Base-by-base conservation (phyloP, 1,140 invertebrate species). In the Drosophila novamexicana region DNA sequence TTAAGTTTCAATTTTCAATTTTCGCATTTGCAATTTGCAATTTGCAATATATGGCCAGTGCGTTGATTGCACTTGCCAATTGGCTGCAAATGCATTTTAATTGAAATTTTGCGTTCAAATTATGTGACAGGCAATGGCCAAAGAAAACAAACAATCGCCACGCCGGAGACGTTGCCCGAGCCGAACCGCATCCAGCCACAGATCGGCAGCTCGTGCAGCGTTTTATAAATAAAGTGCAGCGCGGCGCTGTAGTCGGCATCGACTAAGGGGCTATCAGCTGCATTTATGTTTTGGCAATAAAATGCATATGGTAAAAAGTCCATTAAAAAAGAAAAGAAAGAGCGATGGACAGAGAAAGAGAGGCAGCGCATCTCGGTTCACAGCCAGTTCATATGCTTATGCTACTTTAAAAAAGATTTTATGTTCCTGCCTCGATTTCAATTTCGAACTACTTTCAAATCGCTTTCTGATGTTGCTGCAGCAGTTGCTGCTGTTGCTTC, bases 251-350 rank as follows among this genome's bases (percentile, higher is more conserved):
- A 22, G 4, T 29, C 22, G 22, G 22, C 22, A 22, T 22, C 22
- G 22, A 29, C 22, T 29, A 5, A 29, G 39, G 7, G 18, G 32
- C 49, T 59, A 70, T 77, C 75, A 76, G 72, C 71, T 79, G 83
- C 83, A 79, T 79, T 88, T 68, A 83, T 86, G 83, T 88, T 88
- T 86, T 86, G 83, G 83, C 83, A 86, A 86, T 86, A 86, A 86
- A 86, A 88, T 82, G 83, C 79, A 82, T 88, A 86, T 88, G 83
- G 72, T 82, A 79, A 79, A 85, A 79, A 72, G 67, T 58, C 65
- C 77, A 86, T 86, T 79, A 79, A 88, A 84, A 82, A 79, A 62
- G 68, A 42, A 40, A 70, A 79, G 59, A 68, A 40, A 70, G 32
- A 63, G 22, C 22, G 22, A 22, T 22, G 22, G 22, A 22, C 22